phyloP scores from a whole-genome alignment of 2,113 vertebrate species.

The Nematolebias whitei region DNA sequence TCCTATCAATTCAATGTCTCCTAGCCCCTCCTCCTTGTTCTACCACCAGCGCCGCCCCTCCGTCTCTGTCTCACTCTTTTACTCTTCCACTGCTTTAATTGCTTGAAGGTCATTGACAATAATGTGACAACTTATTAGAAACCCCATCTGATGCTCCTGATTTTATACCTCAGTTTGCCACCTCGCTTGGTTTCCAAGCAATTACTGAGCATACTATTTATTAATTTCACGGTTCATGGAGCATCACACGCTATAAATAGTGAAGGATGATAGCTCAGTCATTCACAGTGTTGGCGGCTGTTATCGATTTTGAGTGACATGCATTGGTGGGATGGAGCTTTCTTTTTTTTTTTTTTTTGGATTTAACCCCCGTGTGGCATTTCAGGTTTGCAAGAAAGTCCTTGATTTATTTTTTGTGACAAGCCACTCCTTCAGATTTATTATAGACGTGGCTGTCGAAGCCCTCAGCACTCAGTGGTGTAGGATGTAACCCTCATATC shows the following conservation, averaged over 20 bases:
- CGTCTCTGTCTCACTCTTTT: constrained; percentile 9
- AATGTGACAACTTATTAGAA: constrained; percentile 83
- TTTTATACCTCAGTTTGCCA: constrained; percentile 77
- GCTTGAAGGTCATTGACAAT: constrained; percentile 84
- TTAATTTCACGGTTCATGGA: constrained; percentile 83
- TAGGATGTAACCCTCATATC: not conserved
- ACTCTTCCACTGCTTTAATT: constrained; percentile 75
- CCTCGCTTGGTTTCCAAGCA: constrained; percentile 78
- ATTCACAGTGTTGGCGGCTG: constrained; percentile 69
- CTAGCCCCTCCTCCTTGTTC: constrained; percentile 54
- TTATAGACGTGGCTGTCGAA: not conserved
- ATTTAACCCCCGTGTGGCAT: constrained; percentile 24
- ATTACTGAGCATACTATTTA: constrained; percentile 83
- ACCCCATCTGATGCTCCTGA: constrained; percentile 76
- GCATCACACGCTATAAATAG: constrained; percentile 82
- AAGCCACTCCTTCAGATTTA: not conserved
- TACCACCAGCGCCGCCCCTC: not conserved
- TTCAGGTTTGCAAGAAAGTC: constrained; percentile 2
- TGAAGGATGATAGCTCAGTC: constrained; percentile 76
- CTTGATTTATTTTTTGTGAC: constrained; percentile 10
- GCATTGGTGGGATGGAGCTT: constrained; percentile 51
- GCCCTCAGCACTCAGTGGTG: not conserved
- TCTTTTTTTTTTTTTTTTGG: constrained; percentile 39
- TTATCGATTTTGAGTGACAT: constrained; percentile 76
- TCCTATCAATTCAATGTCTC: constrained; percentile 56